Percentiles rank a stretch among this genome's conserved stretches.
phyloP scores from a whole-genome alignment of 2,113 vertebrate species.

The Mormyrus iriodes region DNA sequence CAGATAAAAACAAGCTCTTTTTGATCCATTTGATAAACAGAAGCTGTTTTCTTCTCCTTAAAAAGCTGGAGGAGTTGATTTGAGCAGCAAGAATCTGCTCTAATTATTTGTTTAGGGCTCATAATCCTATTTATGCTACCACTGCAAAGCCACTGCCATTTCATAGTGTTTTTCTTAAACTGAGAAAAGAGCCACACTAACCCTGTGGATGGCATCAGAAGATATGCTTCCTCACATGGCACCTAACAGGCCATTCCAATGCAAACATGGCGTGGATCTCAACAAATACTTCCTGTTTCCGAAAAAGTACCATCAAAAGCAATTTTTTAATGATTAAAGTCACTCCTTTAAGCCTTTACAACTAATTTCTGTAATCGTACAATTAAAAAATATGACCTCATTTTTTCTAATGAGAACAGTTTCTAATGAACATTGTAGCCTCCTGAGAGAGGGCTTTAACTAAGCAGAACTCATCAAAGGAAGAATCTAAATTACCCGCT shows the following conservation, averaged over 20 bases:
- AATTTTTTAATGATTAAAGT: neutral
- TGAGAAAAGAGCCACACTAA: neutral
- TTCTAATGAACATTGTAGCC: constrained; percentile 33
- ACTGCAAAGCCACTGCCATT: too few species aligned
- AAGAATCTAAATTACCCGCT: constrained; percentile 27
- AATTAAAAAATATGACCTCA: constrained; percentile 27
- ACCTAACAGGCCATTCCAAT: neutral
- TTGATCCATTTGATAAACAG: neutral
- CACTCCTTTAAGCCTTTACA: constrained; percentile 4
- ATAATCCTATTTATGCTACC: neutral
- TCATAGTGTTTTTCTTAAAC: neutral
- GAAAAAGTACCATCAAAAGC: neutral
- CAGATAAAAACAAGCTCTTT: neutral
- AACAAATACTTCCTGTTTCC: neutral
- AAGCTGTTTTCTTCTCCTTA: neutral
- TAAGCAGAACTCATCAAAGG: constrained; percentile 35
- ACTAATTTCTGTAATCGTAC: constrained; percentile 13
- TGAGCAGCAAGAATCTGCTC: neutral
- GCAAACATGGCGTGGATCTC: neutral
- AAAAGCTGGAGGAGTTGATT: neutral
- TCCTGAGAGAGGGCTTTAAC: neutral
- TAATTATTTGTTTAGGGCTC: neutral
- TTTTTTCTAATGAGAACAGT: constrained; percentile 32
- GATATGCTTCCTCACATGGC: neutral
- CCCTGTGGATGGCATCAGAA: neutral